phyloP scores from a whole-genome alignment of 2,113 vertebrate species.

The Leucosticte australis region DNA sequence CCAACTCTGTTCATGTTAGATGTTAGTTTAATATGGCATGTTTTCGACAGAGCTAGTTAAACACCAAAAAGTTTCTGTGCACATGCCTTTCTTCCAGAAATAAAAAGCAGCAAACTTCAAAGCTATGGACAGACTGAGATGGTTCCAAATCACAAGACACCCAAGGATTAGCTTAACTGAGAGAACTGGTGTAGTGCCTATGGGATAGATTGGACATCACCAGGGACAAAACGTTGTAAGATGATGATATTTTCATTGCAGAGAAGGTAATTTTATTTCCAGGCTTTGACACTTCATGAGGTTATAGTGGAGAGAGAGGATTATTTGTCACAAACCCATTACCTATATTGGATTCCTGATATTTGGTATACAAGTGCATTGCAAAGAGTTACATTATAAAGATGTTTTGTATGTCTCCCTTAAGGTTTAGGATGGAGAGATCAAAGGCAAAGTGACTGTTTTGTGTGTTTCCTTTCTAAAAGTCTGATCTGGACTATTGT shows the following conservation, averaged over 20 bases:
- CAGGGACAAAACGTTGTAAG: not conserved
- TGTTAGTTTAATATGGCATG: not conserved
- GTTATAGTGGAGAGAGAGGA: not conserved
- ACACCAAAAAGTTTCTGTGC: not conserved
- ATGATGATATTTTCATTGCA: not conserved
- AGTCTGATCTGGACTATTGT: not conserved
- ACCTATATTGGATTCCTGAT: not conserved
- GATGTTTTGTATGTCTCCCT: not conserved
- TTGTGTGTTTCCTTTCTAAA: not conserved
- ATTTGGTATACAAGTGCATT: not conserved
- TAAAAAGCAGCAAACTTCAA: not conserved
- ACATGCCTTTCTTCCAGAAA: not conserved
- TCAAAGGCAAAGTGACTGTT: not conserved
- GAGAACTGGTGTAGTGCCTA: not conserved
- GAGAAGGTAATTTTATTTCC: not conserved
- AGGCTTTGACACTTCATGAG: not conserved
- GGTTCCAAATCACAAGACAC: not conserved
- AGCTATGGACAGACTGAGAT: not conserved
- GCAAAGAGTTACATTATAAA: not conserved
- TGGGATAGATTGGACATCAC: not conserved
- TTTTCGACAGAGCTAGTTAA: not conserved
- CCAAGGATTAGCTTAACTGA: not conserved
- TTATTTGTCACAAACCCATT: not conserved
- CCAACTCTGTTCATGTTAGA: not conserved
- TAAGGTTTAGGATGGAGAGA: not conserved